These are phyloP conservation scores for Oceanites oceanicus DNA, from an alignment of 2,113 vertebrate genomes.

Conservation along the genomic window DNA sequence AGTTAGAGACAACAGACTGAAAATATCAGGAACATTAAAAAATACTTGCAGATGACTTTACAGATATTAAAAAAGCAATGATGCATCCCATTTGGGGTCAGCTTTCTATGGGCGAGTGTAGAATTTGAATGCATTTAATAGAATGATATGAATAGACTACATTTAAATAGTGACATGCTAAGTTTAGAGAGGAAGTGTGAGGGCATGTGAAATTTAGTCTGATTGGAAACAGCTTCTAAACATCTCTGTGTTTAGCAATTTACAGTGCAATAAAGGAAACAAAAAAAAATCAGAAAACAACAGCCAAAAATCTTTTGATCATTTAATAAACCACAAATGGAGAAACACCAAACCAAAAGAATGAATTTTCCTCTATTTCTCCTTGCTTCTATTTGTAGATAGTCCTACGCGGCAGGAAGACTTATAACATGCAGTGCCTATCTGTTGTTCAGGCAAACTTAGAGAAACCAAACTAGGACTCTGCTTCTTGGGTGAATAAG, in stretches of 20 bases:
- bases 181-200: neutral
- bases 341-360: neutral
- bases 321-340: neutral
- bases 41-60: slow-evolving; percentile 43
- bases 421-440: fast-evolving
- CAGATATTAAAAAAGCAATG: neutral
- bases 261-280: neutral
- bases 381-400: neutral
- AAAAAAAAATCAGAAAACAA: neutral
- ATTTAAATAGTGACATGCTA: neutral
- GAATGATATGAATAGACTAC: neutral
- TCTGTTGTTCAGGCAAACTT: neutral
- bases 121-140: slow-evolving; percentile 11
- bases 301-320: neutral
- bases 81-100: neutral
- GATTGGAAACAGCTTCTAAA: neutral
- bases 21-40: slow-evolving; percentile 15
- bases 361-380: neutral
- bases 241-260: neutral
- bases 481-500: neutral
- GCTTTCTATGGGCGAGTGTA: slow-evolving; percentile 7
- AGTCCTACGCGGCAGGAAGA: neutral
- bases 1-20: slow-evolving; percentile 40
- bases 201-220: neutral
- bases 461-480: neutral